A percentile compares a stretch with the other conserved stretches of the same genome.
phyloP scores from a whole-genome alignment of 2,888 invertebrate species.

The Pharmacophagus antenor region DNA sequence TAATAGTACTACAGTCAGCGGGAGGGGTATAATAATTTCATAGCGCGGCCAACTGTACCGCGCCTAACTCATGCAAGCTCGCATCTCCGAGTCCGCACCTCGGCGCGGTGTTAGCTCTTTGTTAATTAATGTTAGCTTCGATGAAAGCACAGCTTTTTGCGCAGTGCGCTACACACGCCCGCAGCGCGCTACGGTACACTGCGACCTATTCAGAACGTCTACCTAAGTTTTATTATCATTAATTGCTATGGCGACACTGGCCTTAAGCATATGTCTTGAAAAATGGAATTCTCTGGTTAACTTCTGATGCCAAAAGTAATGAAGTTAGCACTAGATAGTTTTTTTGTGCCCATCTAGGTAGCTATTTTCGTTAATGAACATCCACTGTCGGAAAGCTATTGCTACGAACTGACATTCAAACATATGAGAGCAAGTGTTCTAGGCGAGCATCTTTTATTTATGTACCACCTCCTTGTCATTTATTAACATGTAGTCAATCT shows the following conservation, averaged over 20 bases:
- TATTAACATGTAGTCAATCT: too few relatives aligned
- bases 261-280: not conserved
- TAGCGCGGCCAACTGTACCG: slow-evolving; percentile 27
- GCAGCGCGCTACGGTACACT: slow-evolving; percentile 23
- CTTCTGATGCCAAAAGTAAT: too few relatives aligned
- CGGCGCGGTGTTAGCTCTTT: slow-evolving; percentile 31
- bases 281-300: too few relatives aligned
- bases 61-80: slow-evolving; percentile 29
- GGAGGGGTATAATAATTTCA: slow-evolving; percentile 30
- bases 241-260: not conserved
- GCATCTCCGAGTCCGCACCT: slow-evolving; percentile 28
- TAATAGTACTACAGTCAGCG: slow-evolving; percentile 17
- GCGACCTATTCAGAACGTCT: slow-evolving; percentile 21
- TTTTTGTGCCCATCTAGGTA: too few relatives aligned
- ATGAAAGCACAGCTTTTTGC: slow-evolving; percentile 26
- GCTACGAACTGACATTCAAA: too few relatives aligned
- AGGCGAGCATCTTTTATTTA: too few relatives aligned
- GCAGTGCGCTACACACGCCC: slow-evolving; percentile 28
- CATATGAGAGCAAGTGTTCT: too few relatives aligned
- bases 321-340: too few relatives aligned
- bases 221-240: not conserved
- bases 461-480: too few relatives aligned
- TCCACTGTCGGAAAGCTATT: too few relatives aligned
- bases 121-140: slow-evolving; percentile 31
- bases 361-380: too few relatives aligned